phyloP scores from a whole-genome alignment of 2,113 vertebrate genomes.

The Nettapus auritus region DNA sequence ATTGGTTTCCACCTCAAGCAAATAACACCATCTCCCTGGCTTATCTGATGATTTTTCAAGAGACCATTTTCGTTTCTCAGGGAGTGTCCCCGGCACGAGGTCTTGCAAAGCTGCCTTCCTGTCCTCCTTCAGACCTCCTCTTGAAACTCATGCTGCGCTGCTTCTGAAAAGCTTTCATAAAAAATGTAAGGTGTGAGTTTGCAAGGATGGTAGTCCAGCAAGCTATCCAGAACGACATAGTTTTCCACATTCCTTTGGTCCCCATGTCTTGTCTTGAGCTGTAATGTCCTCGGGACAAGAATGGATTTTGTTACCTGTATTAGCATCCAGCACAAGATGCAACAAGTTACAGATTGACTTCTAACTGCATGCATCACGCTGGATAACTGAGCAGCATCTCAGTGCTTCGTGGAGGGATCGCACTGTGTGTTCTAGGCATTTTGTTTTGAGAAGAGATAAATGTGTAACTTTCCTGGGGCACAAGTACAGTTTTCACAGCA shows the following conservation, averaged over 20 bases:
- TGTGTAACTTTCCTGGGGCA: not conserved
- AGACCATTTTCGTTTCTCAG: not conserved
- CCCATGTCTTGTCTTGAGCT: not conserved
- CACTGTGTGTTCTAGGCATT: not conserved
- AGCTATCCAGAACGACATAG: accelerated
- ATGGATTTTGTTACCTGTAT: not conserved
- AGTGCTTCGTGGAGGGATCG: not conserved
- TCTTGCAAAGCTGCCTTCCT: not conserved
- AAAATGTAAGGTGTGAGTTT: not conserved
- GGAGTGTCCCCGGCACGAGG: not conserved
- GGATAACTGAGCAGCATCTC: not conserved
- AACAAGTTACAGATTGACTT: not conserved
- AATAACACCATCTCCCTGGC: not conserved
- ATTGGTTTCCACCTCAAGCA: not conserved
- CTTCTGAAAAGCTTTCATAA: not conserved
- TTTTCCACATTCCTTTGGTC: not conserved
- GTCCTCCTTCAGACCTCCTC: not conserved
- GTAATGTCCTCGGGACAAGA: not conserved
- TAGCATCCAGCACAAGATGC: not conserved
- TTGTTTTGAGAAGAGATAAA: not conserved
- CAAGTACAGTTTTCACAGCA: not conserved
- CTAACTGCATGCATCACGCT: not conserved
- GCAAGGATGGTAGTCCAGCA: not conserved
- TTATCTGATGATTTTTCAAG: not conserved
- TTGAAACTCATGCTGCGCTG: not conserved